These are phyloP conservation scores for Oceanodroma leucorhoa DNA, from an alignment of 2,797 vertebrate species.

Conservation along the genomic window DNA sequence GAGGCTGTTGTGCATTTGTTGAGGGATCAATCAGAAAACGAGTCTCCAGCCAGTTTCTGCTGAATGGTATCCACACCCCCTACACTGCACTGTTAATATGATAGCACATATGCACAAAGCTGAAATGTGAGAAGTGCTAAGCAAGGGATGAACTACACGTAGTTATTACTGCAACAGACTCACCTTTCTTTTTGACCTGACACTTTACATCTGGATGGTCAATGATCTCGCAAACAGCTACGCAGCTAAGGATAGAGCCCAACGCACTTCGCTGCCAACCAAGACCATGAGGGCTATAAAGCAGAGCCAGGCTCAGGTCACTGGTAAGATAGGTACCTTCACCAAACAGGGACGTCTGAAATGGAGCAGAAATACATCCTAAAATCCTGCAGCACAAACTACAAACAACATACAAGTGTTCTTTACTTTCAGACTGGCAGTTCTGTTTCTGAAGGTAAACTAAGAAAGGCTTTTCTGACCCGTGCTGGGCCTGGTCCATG, in stretches of 20 bases:
- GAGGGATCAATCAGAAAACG: not conserved
- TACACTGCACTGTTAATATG: rapidly evolving
- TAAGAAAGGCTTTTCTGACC: not conserved
- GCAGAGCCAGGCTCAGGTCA: conserved; percentile 95
- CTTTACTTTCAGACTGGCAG: not conserved
- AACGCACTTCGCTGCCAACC: conserved; percentile 88
- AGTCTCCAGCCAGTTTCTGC: not conserved
- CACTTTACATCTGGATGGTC: conserved; percentile 98
- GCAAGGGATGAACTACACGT: not conserved
- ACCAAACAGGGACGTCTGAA: conserved; percentile 94
- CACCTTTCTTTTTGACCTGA: conserved; percentile 94
- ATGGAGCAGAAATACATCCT: not conserved
- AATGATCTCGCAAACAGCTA: conserved; percentile 95
- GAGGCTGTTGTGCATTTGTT: not conserved
- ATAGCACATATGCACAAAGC: not conserved
- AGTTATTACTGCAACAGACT: not conserved
- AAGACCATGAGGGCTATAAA: conserved; percentile 92
- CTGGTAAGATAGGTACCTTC: conserved; percentile 98
- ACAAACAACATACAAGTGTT: not conserved
- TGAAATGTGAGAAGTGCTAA: not conserved
- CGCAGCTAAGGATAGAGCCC: conserved; percentile 90
- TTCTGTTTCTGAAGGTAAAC: not conserved
- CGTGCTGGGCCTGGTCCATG: not conserved
- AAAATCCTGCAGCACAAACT: not conserved
- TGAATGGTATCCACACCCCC: too few species aligned